Conservation (phyloP, 2,888 invertebrate genomes). For the Leptura quadrifasciata region DNA sequence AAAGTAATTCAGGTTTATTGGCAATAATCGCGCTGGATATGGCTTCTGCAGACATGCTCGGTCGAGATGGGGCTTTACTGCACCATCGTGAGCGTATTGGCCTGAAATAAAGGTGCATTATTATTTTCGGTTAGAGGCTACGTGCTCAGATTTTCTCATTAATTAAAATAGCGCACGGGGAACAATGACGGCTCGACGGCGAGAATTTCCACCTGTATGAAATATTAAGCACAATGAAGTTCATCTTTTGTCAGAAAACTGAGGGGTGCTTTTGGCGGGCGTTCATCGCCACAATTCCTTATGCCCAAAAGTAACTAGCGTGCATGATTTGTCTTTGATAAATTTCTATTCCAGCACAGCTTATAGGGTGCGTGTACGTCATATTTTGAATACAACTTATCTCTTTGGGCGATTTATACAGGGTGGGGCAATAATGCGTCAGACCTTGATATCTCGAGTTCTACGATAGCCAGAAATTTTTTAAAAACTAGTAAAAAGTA, state of each 20-base stretch:
- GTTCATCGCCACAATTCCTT: neutral
- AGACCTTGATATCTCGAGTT: no score
- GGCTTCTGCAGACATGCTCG: conserved; percentile 68
- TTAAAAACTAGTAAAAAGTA: no score
- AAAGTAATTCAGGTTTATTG: conserved; percentile 72
- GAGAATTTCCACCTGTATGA: conserved; percentile 5
- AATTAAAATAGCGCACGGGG: conserved; percentile 32
- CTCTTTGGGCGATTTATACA: no score
- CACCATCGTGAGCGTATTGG: conserved; percentile 52
- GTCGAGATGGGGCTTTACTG: conserved; percentile 61
- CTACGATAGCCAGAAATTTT: no score
- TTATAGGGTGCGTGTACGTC: no score
- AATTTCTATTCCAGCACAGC: no score
- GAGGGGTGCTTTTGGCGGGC: neutral
- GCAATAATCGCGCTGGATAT: conserved; percentile 67
- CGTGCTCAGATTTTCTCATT: conserved; percentile 38
- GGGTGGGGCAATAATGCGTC: no score
- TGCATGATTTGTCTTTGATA: no score
- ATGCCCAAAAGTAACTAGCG: no score
- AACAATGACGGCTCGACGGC: conserved; percentile 2
- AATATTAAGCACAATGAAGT: conserved; percentile 21
- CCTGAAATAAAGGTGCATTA: conserved; percentile 49
- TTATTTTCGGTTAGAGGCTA: conserved; percentile 44
- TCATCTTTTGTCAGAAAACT: neutral
- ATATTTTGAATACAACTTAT: no score